Base-by-base conservation (phyloP, 2,113 vertebrate genomes). In the Tenrec ecaudatus region DNA sequence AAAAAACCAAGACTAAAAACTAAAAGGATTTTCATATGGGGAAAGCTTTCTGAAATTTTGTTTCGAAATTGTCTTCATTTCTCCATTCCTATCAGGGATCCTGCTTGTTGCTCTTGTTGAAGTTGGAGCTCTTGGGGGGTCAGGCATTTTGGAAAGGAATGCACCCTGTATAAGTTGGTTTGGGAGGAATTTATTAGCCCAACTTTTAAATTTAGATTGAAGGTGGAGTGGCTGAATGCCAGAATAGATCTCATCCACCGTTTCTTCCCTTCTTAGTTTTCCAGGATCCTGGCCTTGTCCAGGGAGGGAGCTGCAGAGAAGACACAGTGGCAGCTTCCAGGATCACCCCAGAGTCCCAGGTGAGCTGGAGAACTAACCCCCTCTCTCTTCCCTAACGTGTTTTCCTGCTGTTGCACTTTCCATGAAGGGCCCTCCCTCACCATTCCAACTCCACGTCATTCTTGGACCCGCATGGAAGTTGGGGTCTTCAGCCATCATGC, bases 281-380 rank as follows among this genome's bases (percentile, higher is more conserved):
- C 53, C 94, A 94, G 93, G 77, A 62, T 82, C n/a, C 91, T 81
- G 57, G 47, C 38, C 73, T 89, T 93, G 31, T 77, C 83, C 80
- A n/a, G 17, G 89, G 25, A 29, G 47, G 31, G 33, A 29, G 38
- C 57, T 83, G 27, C 71, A 82, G 23, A 88, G 91, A 86, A 92
- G 95, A 92, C 2, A 3, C 68, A 12, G 17, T 25, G 58, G 25
- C 43, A 38, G 36, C 79, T 57, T 14, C 93, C 68, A 89, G 86
- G 43, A 36, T 87, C 27, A 9, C 33, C 17, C 76, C 91, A 25
- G 91, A 88, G 82, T 23, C 91, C 43, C 96, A 95, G 96, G 96
- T 97, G 84, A 95, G 95, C 58, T 16, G 19, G 31, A 76, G 29
- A 16, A 20, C 19, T 40, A 40, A 19, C 19, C 40, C 17, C 2